Evolutionary conservation across 2,797 vertebrate species (phyloP).

Genomic region (Cheirogaleus major): DNA sequence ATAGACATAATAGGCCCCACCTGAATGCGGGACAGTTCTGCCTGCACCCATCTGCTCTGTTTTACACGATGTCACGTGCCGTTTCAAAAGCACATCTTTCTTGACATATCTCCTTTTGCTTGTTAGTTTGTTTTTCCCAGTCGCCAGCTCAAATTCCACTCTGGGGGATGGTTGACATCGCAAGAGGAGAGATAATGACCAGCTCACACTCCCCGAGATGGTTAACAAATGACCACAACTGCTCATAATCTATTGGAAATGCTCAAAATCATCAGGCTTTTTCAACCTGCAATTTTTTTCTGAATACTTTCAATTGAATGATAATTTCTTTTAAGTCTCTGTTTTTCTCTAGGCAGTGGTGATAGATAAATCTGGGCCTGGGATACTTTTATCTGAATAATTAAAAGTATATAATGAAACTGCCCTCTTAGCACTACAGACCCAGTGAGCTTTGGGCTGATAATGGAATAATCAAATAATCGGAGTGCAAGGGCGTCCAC

Average conservation of each 20-base stretch:
- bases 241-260: neutral
- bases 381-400: neutral
- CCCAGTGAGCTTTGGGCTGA: neutral
- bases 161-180: neutral
- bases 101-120: neutral
- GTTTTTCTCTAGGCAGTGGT: neutral
- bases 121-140: neutral
- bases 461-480: neutral
- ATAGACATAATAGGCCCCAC: neutral
- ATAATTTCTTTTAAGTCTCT: neutral
- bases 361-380: neutral
- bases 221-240: neutral
- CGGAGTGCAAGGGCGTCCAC: neutral
- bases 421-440: neutral
- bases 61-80: rapidly evolving
- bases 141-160: too few species aligned
- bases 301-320: neutral
- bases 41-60: neutral
- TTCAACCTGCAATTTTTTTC: neutral
- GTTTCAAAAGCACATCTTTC: neutral
- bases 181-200: neutral
- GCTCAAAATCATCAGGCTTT: neutral
- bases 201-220: neutral
- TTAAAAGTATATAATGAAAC: neutral
- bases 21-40: rapidly evolving